A percentile compares a stretch with the other conserved stretches of the same genome.
These are phyloP conservation scores for Taeniopygia guttata DNA, from an alignment of 2,797 vertebrate genomes.

Conservation along the genomic window DNA sequence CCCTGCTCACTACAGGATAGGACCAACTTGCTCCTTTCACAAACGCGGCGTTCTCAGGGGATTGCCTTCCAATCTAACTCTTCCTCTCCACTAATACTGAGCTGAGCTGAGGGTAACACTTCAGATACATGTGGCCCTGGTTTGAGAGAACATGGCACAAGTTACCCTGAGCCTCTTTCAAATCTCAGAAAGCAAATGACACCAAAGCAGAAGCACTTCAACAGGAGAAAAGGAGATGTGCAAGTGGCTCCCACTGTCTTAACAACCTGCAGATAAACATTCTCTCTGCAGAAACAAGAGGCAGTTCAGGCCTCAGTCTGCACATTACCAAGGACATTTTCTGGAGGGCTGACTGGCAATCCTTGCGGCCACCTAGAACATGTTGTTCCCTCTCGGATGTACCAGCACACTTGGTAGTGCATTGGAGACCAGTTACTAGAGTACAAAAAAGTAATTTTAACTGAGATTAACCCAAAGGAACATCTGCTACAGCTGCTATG, in stretches of 20 bases:
- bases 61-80: neutral
- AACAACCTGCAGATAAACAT: neutral
- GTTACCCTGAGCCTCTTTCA: neutral
- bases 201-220: neutral
- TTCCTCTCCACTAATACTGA: neutral
- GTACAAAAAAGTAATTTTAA: neutral
- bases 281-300: neutral
- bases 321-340: neutral
- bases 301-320: neutral
- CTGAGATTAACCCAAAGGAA: neutral
- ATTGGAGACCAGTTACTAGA: neutral
- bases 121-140: neutral
- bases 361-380: neutral
- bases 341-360: neutral
- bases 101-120: neutral
- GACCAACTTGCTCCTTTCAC: neutral
- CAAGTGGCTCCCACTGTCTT: neutral
- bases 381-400: rapidly evolving
- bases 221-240: neutral
- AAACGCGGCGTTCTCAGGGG: neutral
- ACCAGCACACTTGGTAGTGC: neutral
- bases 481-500: neutral
- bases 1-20: neutral
- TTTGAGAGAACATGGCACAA: neutral
- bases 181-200: neutral